These are phyloP conservation scores for Nasonia longicornis DNA, from an alignment of 1,140 invertebrate species.

Conservation along the genomic window DNA sequence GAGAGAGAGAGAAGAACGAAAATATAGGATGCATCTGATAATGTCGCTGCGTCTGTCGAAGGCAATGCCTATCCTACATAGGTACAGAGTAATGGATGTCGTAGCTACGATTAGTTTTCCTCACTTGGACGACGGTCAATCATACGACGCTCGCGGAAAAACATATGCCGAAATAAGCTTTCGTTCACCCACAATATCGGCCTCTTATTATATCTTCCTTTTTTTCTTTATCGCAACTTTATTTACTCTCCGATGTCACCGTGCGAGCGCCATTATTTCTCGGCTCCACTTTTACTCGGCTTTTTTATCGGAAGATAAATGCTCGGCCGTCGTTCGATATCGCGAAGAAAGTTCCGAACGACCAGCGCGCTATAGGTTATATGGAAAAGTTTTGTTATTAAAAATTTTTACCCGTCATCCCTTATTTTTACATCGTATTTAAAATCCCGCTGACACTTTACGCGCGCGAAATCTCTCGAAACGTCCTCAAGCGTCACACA, in stretches of 20 bases:
- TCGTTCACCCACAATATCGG: constrained; percentile 21
- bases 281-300: constrained; percentile 27
- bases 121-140: constrained; percentile 32
- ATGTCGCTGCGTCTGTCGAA: background rate
- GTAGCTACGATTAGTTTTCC: constrained; percentile 51
- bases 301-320: constrained; percentile 43
- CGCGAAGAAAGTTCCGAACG: constrained; percentile 30
- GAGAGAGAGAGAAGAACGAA: too few species aligned
- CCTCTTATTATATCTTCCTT: background rate
- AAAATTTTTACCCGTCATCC: background rate
- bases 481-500: background rate
- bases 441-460: too few species aligned
- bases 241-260: constrained; percentile 23
- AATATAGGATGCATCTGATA: background rate
- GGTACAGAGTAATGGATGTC: constrained; percentile 9
- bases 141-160: background rate
- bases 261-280: constrained; percentile 15
- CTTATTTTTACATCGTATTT: background rate
- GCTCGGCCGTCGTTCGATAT: constrained; percentile 14
- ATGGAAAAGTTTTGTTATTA: constrained; percentile 38
- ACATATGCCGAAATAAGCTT: constrained; percentile 7
- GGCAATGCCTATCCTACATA: background rate
- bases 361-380: background rate
- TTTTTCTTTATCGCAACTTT: background rate
- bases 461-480: too few species aligned